phyloP scores from a whole-genome alignment of 2,113 vertebrate species.

The Hypanus sabinus region DNA sequence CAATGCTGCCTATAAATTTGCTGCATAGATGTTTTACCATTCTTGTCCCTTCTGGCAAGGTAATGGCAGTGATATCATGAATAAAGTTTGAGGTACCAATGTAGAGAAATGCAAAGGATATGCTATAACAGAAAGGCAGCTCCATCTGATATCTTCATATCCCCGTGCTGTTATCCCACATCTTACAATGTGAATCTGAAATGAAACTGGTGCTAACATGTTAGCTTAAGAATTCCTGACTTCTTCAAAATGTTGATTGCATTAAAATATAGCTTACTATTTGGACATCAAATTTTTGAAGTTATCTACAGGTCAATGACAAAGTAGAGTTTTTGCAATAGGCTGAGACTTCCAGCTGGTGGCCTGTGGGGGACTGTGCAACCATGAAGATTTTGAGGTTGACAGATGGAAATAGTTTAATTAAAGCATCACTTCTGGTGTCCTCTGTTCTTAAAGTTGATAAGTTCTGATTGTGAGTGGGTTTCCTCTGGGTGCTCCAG shows the following conservation, averaged over 20 bases:
- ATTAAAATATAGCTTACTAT: neutral
- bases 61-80: neutral
- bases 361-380: neutral
- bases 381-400: neutral
- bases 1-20: neutral
- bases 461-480: no score
- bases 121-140: neutral
- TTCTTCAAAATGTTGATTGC: neutral
- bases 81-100: neutral
- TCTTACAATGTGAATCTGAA: neutral
- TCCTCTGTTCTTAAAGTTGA: no score
- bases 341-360: neutral
- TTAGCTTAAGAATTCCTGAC: neutral
- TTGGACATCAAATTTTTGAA: no score
- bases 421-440: no score
- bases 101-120: neutral
- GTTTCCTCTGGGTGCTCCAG: no score
- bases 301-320: neutral
- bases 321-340: neutral
- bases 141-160: neutral
- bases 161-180: neutral
- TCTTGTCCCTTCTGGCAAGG: neutral
- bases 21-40: neutral
- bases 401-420: neutral
- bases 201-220: neutral